These are phyloP conservation scores for Serranus cabrilla DNA, from an alignment of 2,797 vertebrate species.

Conservation along the genomic window DNA sequence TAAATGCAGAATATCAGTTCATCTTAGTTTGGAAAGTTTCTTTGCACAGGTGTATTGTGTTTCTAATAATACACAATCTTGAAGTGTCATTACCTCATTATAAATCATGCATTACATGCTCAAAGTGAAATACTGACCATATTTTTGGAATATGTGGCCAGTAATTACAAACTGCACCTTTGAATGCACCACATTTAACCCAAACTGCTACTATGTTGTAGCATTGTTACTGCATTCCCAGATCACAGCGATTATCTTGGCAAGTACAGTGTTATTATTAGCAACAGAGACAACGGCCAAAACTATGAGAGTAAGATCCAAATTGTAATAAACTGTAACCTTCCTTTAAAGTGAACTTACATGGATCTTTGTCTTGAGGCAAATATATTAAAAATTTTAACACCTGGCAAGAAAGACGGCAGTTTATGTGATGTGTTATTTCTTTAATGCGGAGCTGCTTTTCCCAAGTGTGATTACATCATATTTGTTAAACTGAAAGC, in stretches of 20 bases:
- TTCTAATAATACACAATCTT: too few relatives aligned
- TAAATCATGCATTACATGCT: too few relatives aligned
- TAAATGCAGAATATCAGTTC: too few relatives aligned
- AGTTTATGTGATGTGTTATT: conserved; percentile 54
- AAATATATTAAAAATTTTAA: conserved; percentile 54
- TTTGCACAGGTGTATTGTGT: too few relatives aligned
- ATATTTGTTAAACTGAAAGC: conserved; percentile 60
- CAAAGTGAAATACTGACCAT: too few relatives aligned
- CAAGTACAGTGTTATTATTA: not conserved
- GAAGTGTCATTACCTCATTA: too few relatives aligned
- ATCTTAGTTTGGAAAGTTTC: too few relatives aligned
- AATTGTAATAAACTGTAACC: conserved; percentile 18
- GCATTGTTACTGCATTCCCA: not conserved
- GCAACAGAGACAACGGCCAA: conserved; percentile 10
- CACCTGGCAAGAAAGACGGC: conserved; percentile 52
- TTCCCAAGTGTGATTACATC: conserved; percentile 70
- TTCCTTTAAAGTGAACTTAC: conserved; percentile 23
- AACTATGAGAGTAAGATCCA: conserved; percentile 31
- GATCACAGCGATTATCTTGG: not conserved
- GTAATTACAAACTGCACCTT: too few relatives aligned
- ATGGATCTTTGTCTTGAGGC: conserved; percentile 40
- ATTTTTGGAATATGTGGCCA: too few relatives aligned
- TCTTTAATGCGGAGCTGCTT: conserved; percentile 51
- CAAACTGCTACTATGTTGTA: not conserved
- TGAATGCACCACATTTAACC: not conserved